Percentiles rank a stretch among this genome's conserved stretches.
Evolutionary conservation across 2,888 invertebrate genomes (phyloP).

Genomic region (Eupelmus urozonus): DNA sequence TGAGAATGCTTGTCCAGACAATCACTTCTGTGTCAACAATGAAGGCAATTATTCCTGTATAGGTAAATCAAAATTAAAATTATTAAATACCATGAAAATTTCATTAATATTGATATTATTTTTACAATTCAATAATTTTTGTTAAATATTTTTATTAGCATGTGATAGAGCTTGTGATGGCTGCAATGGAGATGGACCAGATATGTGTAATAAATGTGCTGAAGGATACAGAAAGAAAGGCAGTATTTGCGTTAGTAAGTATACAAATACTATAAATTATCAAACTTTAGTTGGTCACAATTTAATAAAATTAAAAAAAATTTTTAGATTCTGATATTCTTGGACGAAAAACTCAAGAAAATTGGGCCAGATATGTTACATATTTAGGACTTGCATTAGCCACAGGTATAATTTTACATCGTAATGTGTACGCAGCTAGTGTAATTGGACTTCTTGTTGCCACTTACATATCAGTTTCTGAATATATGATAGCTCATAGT

Average conservation of each 20-base stretch:
- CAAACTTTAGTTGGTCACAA: neutral
- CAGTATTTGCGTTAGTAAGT: conserved; percentile 87
- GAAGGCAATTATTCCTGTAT: conserved; percentile 90
- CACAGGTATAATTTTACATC: conserved; percentile 91
- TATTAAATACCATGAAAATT: neutral
- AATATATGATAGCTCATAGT: conserved; percentile 82
- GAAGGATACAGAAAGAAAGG: conserved; percentile 85
- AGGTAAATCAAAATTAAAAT: conserved; percentile 71
- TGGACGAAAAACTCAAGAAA: conserved; percentile 80
- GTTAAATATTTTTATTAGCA: conserved; percentile 71
- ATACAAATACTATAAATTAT: conserved; percentile 48
- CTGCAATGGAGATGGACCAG: conserved; percentile 93
- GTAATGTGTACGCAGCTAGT: conserved; percentile 86
- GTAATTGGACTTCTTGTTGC: conserved; percentile 89
- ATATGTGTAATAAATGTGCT: conserved; percentile 91
- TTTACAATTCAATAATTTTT: conserved; percentile 2
- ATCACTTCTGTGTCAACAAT: conserved; percentile 93
- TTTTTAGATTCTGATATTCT: conserved; percentile 59
- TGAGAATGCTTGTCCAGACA: conserved; percentile 79
- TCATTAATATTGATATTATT: too few species aligned
- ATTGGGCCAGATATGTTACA: conserved; percentile 86
- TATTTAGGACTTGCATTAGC: conserved; percentile 91
- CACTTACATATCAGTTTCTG: conserved; percentile 90
- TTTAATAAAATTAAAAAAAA: neutral
- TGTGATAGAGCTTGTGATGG: conserved; percentile 92